Conservation (phyloP, 2,888 invertebrate genomes). For the Chrysotoxum bicinctum region DNA sequence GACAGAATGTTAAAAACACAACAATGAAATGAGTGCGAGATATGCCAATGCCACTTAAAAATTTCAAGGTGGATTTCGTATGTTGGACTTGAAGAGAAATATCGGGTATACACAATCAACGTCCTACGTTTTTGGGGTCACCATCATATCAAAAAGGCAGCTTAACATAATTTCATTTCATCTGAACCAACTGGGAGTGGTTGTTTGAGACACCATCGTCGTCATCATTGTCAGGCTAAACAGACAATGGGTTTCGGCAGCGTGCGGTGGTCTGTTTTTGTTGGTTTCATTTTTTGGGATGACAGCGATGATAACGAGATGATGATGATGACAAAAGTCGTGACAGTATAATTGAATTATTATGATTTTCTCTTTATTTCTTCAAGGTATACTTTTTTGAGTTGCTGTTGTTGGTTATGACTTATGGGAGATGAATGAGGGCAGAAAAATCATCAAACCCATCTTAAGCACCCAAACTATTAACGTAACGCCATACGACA, state of each 20-base stretch:
- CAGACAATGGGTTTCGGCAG: conserved; percentile 15
- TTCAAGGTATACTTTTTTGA: conserved; percentile 17
- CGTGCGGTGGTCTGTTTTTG: conserved; percentile 46
- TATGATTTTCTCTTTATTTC: conserved; percentile 65
- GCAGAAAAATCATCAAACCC: conserved; percentile 62
- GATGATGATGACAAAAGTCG: conserved; percentile 72
- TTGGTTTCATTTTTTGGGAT: conserved; percentile 27
- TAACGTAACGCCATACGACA: conserved; percentile 8
- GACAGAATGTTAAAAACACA: conserved; percentile 21
- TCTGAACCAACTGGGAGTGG: conserved; percentile 67
- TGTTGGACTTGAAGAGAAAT: conserved; percentile 18
- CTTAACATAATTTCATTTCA: conserved; percentile 72
- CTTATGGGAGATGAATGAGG: conserved; percentile 65
- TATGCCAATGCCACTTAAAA: conserved; percentile 48
- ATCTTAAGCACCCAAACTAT: conserved; percentile 60
- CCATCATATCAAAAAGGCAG: conserved; percentile 50
- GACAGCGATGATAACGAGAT: conserved; percentile 29
- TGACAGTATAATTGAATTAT: conserved; percentile 72
- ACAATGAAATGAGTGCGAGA: conserved; percentile 19
- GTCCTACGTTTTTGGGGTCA: conserved; percentile 70
- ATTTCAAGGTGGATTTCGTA: conserved; percentile 59
- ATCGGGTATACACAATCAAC: neutral
- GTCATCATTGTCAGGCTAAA: conserved; percentile 5
- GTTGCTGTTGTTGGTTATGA: conserved; percentile 28
- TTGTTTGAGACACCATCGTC: conserved; percentile 18